Conservation (phyloP, 2,888 invertebrate species). For the Biston stratarius region DNA sequence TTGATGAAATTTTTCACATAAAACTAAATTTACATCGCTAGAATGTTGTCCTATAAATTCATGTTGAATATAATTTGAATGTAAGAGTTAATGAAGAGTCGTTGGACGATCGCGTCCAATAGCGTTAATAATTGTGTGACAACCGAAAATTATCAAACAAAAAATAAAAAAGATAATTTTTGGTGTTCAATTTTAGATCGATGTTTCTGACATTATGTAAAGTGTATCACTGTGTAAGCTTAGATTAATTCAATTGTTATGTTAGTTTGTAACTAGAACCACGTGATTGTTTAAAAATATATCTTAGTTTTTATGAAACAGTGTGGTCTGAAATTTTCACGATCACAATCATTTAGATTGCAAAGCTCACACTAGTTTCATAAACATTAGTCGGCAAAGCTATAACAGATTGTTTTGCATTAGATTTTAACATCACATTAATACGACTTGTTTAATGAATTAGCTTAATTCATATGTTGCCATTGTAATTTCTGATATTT, state of each 20-base stretch:
- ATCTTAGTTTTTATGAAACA: slow-evolving; percentile 62
- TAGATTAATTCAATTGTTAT: slow-evolving; percentile 82
- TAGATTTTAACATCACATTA: slow-evolving; percentile 79
- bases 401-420: slow-evolving; percentile 83
- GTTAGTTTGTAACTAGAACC: slow-evolving; percentile 77
- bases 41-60: neutral
- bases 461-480: slow-evolving; percentile 81
- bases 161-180: slow-evolving; percentile 64
- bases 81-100: slow-evolving; percentile 57
- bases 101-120: slow-evolving; percentile 85
- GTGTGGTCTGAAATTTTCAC: slow-evolving; percentile 56
- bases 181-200: slow-evolving; percentile 71
- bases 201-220: slow-evolving; percentile 81
- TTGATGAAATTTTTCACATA: neutral
- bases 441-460: slow-evolving; percentile 71
- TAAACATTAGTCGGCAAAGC: slow-evolving; percentile 77
- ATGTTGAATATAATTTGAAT: neutral
- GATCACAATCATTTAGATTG: slow-evolving; percentile 39
- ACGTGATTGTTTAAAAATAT: slow-evolving; percentile 70
- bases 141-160: slow-evolving; percentile 68
- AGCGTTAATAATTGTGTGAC: slow-evolving; percentile 66
- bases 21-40: neutral
- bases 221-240: slow-evolving; percentile 82
- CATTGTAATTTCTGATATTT: slow-evolving; percentile 71
- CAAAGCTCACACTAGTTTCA: slow-evolving; percentile 53